Evolutionary conservation across 2,113 vertebrate species (phyloP).

Genomic region (Ondatra zibethicus): DNA sequence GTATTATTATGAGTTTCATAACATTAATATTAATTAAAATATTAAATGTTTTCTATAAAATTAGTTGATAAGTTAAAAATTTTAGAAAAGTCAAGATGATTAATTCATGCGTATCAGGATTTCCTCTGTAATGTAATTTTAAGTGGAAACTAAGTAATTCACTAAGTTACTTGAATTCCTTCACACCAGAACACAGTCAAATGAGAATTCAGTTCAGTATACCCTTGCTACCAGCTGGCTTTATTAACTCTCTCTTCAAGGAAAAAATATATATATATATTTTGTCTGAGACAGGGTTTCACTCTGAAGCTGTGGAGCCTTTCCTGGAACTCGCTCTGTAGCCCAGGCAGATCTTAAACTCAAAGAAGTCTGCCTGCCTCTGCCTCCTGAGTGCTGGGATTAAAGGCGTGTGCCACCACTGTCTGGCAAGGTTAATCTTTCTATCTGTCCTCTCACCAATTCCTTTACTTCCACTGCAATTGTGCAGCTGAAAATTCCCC

Average conservation of each 20-base stretch:
- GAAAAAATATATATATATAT: too few relatives aligned
- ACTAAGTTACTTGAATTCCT: background rate
- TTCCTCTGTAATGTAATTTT: background rate
- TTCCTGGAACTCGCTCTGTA: too few relatives aligned
- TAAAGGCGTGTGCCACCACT: too few relatives aligned
- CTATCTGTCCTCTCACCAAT: background rate
- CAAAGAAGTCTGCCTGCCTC: too few relatives aligned
- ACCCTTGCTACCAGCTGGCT: background rate
- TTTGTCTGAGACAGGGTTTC: too few relatives aligned
- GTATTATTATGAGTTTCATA: background rate
- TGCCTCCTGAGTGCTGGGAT: too few relatives aligned
- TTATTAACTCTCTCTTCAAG: background rate
- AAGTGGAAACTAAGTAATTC: background rate
- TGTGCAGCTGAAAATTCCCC: background rate
- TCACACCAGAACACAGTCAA: background rate
- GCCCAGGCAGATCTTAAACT: too few relatives aligned
- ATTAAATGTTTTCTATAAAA: conserved; percentile 43
- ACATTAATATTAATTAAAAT: conserved; percentile 9
- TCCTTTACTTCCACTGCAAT: background rate
- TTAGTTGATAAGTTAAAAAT: background rate
- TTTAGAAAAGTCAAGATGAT: conserved; percentile 40
- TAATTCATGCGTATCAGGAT: background rate
- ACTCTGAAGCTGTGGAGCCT: too few relatives aligned
- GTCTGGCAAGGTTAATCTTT: background rate
- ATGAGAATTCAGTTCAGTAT: background rate